Evolutionary conservation across 1,140 invertebrate species (phyloP), one percentile per base, ranked within the genome.

Genomic region (Phthorimaea operculella): DNA sequence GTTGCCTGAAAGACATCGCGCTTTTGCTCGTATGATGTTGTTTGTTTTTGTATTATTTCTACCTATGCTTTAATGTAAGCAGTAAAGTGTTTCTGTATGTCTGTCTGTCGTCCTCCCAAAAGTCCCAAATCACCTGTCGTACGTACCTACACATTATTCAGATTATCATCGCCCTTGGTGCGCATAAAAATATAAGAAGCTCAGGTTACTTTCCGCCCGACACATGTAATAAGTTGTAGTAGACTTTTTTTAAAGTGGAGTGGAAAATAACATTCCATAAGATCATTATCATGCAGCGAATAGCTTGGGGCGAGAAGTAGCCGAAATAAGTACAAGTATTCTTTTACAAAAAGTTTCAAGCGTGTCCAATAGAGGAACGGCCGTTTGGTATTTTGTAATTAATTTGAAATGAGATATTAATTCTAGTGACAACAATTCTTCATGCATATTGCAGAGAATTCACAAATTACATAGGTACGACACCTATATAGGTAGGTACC

Each of bases 271-370:
- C 49, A 58, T 58, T 53, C 56, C 47, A 28, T 15, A 39, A 5
- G 39, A 49, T 49, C 33, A 55, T 55, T 50, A 49, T 58, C 28
- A 39, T 28, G 57, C 44, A 4, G 3, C 36, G 36, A 4, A 39
- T 28, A 4, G 36, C 36, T 9, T 39, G 36, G 36, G 36, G 36
- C 10, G 10, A 39, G 36, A 39, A n/a, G n/a, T 39, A 39, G 36
- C n/a, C 36, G 10, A 39, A 39, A 39, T 3, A 39, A 39, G 10
- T 3, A 39, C 8, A 12, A 39, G 36, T 2, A 5, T 4, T 39
- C 10, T 39, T 39, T 39, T 39, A 39, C n/a, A 39, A 39, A 5
- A n/a, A 10, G 36, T 39, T n/a, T 39, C n/a, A 9, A 39, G 4
- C n/a, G 36, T 39, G 36, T 39, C 10, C 1, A 9, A n/a, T 3